Percentiles rank a stretch among this genome's conserved stretches.
These are phyloP conservation scores for Sitta carolinensis DNA, from an alignment of 2,797 vertebrate genomes.

Conservation along the genomic window DNA sequence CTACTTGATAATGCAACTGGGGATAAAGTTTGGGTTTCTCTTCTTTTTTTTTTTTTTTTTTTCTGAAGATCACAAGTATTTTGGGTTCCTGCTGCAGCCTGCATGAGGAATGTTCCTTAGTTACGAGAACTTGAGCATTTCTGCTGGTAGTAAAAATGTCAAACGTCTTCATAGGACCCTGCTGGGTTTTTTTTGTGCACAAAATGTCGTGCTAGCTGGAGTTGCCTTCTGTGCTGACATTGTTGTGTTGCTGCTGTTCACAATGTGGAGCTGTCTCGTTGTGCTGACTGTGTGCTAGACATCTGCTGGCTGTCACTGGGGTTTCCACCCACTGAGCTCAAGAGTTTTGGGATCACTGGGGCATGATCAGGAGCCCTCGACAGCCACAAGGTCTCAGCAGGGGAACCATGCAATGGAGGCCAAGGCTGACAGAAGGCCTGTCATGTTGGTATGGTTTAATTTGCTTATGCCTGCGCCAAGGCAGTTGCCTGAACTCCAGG, in stretches of 20 bases:
- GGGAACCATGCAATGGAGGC: not conserved
- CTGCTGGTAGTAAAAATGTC: not conserved
- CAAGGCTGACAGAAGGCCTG: not conserved
- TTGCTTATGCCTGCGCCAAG: not conserved
- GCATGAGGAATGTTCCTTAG: not conserved
- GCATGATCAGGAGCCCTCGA: conserved; percentile 27
- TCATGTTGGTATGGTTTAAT: not conserved
- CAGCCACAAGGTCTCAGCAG: conserved; percentile 19
- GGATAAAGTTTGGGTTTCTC: rapidly evolving
- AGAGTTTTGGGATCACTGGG: conserved; percentile 28
- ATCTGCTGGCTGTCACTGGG: not conserved
- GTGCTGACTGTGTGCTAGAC: conserved; percentile 29
- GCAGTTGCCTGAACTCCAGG: not conserved
- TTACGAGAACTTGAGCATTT: not conserved
- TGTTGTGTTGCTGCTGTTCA: not conserved
- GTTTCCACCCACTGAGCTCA: conserved; percentile 16
- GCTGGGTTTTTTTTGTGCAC: not conserved
- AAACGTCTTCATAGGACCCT: not conserved
- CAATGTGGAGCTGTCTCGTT: not conserved
- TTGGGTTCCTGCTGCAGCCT: not conserved
- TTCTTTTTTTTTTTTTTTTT: not conserved
- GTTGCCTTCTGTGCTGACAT: not conserved
- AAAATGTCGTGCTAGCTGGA: not conserved
- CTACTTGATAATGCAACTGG: not conserved
- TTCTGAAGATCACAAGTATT: not conserved